Percentiles rank a stretch among this genome's conserved stretches.
These are phyloP conservation scores for Rhyacichthys aspro DNA, from an alignment of 2,797 vertebrate species.

Conservation along the genomic window DNA sequence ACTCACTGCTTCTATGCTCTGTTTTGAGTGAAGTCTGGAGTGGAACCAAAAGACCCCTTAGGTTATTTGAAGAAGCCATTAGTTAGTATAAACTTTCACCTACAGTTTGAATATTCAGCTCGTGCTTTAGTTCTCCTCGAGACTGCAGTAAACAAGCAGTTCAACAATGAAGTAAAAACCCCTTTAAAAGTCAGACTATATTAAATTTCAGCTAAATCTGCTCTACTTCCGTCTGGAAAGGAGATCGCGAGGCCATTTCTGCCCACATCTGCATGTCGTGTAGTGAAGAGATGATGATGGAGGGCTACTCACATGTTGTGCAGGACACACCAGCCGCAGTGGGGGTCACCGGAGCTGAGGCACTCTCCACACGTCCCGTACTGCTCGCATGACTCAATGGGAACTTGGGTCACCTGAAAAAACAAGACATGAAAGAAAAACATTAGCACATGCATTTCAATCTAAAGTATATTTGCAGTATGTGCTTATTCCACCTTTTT, in stretches of 20 bases:
- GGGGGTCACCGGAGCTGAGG: conserved; percentile 96
- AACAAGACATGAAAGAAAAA: conserved; percentile 16
- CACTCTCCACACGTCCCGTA: conserved; percentile 95
- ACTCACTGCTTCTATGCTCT: conserved; percentile 62
- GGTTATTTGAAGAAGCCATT: conserved; percentile 2
- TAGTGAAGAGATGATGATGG: background rate
- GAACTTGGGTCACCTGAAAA: conserved; percentile 90
- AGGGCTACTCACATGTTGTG: conserved; percentile 93
- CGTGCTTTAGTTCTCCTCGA: background rate
- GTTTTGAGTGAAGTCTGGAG: conserved; percentile 6
- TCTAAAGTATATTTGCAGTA: too few relatives aligned
- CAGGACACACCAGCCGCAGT: conserved; percentile 98
- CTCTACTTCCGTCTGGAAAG: too few relatives aligned
- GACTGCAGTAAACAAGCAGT: too few relatives aligned
- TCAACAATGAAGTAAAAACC: too few relatives aligned
- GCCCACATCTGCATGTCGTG: background rate
- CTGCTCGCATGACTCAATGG: conserved; percentile 95
- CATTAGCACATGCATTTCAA: background rate
- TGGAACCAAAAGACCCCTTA: conserved; percentile 11
- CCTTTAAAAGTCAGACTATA: too few relatives aligned
- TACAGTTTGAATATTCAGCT: background rate
- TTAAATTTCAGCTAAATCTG: too few relatives aligned
- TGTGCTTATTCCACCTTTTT: too few relatives aligned
- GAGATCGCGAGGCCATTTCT: too few relatives aligned
- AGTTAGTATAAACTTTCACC: background rate